A percentile compares a stretch with the other conserved stretches of the same genome.
Evolutionary conservation across 2,113 vertebrate species (phyloP).

Genomic region (Chinchilla lanigera): DNA sequence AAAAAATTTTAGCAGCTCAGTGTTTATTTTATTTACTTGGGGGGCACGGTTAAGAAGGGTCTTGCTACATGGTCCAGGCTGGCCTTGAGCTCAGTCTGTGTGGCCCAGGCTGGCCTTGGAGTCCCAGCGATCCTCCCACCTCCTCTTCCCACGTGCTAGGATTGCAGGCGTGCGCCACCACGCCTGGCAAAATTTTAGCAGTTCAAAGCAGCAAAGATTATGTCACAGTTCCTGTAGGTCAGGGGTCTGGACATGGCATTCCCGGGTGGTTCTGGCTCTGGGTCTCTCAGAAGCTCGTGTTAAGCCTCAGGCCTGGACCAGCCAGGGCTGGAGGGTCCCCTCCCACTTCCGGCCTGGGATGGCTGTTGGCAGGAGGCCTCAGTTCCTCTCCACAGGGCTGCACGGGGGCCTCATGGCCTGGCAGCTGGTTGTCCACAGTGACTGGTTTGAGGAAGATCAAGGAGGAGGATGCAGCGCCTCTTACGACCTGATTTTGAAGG

Average conservation of each 20-base stretch:
- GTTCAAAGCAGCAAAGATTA: neutral
- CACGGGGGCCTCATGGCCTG: neutral
- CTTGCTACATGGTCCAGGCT: neutral
- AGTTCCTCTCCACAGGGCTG: neutral
- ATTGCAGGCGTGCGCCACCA: neutral
- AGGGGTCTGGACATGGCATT: neutral
- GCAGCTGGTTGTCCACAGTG: neutral
- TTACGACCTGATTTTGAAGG: constrained; percentile 34
- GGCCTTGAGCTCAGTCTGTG: neutral
- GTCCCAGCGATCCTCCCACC: neutral
- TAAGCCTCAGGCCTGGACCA: neutral
- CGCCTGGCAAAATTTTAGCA: neutral
- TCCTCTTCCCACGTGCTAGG: neutral
- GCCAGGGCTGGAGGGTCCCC: neutral
- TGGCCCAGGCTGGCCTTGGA: neutral
- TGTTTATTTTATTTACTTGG: neutral
- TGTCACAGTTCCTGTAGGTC: neutral
- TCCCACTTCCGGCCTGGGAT: neutral
- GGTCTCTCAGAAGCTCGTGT: neutral
- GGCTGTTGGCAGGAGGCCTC: neutral
- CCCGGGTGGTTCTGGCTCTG: neutral
- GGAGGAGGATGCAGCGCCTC: neutral
- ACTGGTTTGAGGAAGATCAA: neutral
- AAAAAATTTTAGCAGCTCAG: neutral
- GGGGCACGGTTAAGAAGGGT: neutral